Conservation (phyloP, 1,140 invertebrate genomes). For the Drosophila athabasca region DNA sequence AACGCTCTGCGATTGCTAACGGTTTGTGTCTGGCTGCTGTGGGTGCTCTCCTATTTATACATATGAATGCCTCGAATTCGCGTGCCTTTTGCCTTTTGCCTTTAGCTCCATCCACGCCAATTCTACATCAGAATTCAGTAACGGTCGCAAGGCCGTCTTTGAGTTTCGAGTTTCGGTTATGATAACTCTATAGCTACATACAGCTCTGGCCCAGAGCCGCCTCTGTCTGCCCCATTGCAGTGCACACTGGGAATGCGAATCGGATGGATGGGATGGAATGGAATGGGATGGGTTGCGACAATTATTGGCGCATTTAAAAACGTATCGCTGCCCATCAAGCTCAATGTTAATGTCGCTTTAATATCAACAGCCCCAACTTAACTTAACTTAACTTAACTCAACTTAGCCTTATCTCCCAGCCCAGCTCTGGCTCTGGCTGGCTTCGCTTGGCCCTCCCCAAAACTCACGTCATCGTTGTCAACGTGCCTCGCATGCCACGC, state of each 20-base stretch:
- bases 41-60: constrained; percentile 66
- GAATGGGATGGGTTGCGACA: constrained; percentile 22
- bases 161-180: constrained; percentile 26
- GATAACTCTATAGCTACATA: constrained; percentile 58
- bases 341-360: constrained; percentile 77
- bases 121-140: constrained; percentile 80
- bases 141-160: constrained; percentile 68
- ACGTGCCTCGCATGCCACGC: constrained; percentile 66
- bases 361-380: constrained; percentile 48
- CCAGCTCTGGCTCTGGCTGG: constrained; percentile 36
- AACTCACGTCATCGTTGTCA: constrained; percentile 62
- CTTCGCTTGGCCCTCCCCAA: constrained; percentile 33
- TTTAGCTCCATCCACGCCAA: constrained; percentile 6
- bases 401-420: constrained; percentile 2
- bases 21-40: constrained; percentile 69
- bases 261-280: constrained; percentile 14
- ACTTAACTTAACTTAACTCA: neutral
- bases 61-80: neutral
- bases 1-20: constrained; percentile 56
- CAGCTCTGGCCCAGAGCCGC: constrained; percentile 7
- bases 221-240: constrained; percentile 39
- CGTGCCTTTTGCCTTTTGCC: neutral
- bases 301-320: constrained; percentile 75
- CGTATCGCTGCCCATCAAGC: constrained; percentile 68
- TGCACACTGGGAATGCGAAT: constrained; percentile 34